These are phyloP conservation scores for Spinibarbus caldwelli DNA, from an alignment of 2,797 vertebrate genomes.

Conservation along the genomic window DNA sequence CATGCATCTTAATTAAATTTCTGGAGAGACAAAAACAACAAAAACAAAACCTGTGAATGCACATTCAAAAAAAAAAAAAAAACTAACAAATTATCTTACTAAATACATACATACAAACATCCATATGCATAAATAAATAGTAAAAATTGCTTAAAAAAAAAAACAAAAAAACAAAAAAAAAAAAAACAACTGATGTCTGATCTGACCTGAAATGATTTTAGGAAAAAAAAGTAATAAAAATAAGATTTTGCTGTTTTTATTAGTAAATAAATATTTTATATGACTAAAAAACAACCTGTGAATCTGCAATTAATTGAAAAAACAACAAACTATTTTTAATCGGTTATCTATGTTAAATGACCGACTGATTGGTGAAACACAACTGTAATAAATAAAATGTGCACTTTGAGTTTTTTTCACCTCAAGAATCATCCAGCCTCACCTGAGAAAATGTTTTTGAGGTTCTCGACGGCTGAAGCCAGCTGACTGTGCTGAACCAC, in stretches of 20 bases:
- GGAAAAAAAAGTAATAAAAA: background rate
- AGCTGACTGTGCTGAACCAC: constrained; percentile 97
- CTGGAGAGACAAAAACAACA: too few relatives aligned
- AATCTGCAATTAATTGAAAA: too few relatives aligned
- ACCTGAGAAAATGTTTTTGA: constrained; percentile 95
- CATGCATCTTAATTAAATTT: too few relatives aligned
- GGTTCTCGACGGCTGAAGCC: constrained; percentile 96
- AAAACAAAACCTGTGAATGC: too few relatives aligned
- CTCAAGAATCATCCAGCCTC: background rate
- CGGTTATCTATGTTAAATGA: too few relatives aligned
- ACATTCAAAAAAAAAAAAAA: too few relatives aligned
- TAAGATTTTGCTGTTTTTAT: background rate
- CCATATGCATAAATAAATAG: background rate
- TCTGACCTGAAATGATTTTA: too few relatives aligned
- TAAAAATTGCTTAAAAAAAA: too few relatives aligned
- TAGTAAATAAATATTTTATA: background rate
- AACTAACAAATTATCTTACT: background rate
- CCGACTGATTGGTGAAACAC: too few relatives aligned
- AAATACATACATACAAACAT: background rate
- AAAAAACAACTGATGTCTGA: too few relatives aligned
- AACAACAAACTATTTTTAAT: too few relatives aligned
- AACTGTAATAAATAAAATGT: too few relatives aligned
- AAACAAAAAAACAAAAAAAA: background rate
- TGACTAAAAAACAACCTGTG: background rate
- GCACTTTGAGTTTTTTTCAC: background rate